A percentile compares a stretch with the other conserved stretches of the same genome.
Conservation (phyloP, 2,113 vertebrate genomes). For the Rattus norvegicus region DNA sequence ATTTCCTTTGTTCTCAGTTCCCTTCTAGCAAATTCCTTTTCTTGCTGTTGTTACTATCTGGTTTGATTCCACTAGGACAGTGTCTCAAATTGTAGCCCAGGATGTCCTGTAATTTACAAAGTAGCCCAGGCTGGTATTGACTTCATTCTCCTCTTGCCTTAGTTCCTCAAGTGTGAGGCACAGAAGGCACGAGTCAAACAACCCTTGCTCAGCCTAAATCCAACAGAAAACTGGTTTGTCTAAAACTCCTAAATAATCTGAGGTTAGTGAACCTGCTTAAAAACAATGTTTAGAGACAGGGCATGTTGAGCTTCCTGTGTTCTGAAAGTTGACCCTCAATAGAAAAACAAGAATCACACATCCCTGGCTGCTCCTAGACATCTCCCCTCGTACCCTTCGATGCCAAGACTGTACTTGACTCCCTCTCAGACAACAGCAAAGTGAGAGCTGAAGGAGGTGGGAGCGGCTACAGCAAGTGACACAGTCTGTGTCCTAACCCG, state of each 20-base stretch:
- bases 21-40: background rate
- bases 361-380: background rate
- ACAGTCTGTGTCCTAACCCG: background rate
- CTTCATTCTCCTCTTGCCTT: background rate
- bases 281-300: slow-evolving; percentile 14
- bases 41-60: background rate
- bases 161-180: background rate
- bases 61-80: background rate
- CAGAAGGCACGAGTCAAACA: background rate
- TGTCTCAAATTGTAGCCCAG: background rate
- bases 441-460: background rate
- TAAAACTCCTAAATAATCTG: background rate
- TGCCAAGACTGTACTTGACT: slow-evolving; percentile 21
- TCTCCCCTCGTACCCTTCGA: background rate
- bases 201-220: background rate
- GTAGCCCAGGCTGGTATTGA: background rate
- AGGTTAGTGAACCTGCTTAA: background rate
- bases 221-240: background rate
- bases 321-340: slow-evolving; percentile 28
- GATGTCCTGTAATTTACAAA: background rate
- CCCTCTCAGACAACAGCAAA: background rate
- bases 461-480: background rate
- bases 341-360: background rate
- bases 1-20: background rate
- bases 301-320: background rate